phyloP scores from a whole-genome alignment of 2,888 invertebrate genomes.

The Sisyra nigra region DNA sequence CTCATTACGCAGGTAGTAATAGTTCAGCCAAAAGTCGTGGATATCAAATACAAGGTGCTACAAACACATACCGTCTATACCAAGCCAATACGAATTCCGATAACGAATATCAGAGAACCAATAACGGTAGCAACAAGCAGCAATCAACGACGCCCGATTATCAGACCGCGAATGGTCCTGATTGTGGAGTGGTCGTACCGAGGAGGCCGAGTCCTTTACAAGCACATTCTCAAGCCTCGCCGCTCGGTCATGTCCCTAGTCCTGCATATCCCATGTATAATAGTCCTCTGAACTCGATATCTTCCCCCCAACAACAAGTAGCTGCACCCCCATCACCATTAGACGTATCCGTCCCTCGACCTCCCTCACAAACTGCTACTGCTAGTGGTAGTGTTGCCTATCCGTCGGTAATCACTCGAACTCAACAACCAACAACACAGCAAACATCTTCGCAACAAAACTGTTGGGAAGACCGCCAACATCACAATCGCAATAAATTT shows the following conservation, averaged over 20 bases:
- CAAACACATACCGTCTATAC: constrained; percentile 43
- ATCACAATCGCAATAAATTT: neutral
- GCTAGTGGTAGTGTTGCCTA: constrained; percentile 48
- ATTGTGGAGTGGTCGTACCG: constrained; percentile 44
- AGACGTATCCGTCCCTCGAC: constrained; percentile 49
- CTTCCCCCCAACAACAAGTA: constrained; percentile 51
- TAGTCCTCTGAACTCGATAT: constrained; percentile 63
- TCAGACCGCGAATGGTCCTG: constrained; percentile 26
- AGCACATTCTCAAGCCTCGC: constrained; percentile 55
- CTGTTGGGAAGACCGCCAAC: constrained; percentile 39
- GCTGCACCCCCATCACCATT: constrained; percentile 50
- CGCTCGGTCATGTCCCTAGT: constrained; percentile 56
- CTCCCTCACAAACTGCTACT: constrained; percentile 39
- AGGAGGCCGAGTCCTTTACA: constrained; percentile 51
- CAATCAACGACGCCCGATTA: constrained; percentile 16
- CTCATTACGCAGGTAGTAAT: constrained; percentile 41
- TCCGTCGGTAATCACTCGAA: constrained; percentile 67
- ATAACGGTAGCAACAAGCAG: constrained; percentile 43
- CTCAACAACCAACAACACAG: constrained; percentile 21
- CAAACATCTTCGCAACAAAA: constrained; percentile 30
- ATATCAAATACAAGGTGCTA: constrained; percentile 26
- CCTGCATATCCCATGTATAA: constrained; percentile 74
- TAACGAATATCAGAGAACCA: constrained; percentile 43
- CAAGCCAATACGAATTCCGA: constrained; percentile 39
- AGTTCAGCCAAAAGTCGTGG: constrained; percentile 33